These are phyloP conservation scores for Melanotus villosus DNA, from an alignment of 2,888 invertebrate species.

Conservation along the genomic window DNA sequence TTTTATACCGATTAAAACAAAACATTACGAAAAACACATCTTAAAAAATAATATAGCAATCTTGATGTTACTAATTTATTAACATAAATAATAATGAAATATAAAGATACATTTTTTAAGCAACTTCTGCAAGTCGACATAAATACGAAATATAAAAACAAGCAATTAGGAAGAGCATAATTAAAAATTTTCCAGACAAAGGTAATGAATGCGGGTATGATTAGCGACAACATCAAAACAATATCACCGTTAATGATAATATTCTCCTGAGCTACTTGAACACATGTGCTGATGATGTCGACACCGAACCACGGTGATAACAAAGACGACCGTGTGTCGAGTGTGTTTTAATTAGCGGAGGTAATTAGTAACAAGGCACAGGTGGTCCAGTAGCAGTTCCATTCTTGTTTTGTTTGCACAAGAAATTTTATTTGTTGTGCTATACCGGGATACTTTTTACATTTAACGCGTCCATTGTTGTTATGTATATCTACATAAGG, in stretches of 20 bases:
- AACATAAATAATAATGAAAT: no score
- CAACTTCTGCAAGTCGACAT: no score
- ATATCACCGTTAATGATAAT: constrained; percentile 49
- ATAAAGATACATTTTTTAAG: no score
- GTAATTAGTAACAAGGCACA: constrained; percentile 61
- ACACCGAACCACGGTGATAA: constrained; percentile 50
- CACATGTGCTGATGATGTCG: constrained; percentile 52
- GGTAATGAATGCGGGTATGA: constrained; percentile 29
- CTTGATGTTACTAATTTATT: no score
- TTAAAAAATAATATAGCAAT: no score
- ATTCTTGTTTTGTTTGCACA: constrained; percentile 49
- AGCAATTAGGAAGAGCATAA: constrained; percentile 2
- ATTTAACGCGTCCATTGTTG: no score
- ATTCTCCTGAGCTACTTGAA: constrained; percentile 45
- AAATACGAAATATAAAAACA: no score
- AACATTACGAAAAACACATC: no score
- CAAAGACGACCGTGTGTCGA: constrained; percentile 60
- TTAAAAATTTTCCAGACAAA: constrained; percentile 8
- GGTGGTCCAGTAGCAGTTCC: constrained; percentile 55
- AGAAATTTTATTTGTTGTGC: constrained; percentile 1
- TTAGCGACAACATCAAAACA: constrained; percentile 46
- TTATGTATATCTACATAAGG: no score
- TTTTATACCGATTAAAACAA: no score
- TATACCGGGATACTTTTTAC: no score
- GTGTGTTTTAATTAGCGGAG: constrained; percentile 60